phyloP scores from a whole-genome alignment of 2,113 vertebrate genomes.

The Melanerpes formicivorus region DNA sequence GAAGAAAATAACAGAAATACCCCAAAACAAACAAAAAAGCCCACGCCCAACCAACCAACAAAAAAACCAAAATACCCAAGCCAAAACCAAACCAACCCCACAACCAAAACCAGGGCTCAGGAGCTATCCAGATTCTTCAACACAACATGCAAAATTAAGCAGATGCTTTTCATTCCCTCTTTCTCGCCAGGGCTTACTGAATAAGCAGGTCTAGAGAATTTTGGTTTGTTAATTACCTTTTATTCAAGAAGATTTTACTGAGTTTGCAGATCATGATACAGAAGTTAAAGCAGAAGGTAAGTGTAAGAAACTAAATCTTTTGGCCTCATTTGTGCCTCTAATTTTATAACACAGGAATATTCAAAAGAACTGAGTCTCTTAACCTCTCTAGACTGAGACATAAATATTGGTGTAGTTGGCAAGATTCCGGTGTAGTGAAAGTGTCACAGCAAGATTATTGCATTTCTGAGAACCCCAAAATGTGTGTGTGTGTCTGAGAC shows the following conservation, averaged over 20 bases:
- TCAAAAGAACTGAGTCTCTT: no score
- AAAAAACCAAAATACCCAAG: not conserved
- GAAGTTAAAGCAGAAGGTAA: not conserved
- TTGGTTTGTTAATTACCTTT: not conserved
- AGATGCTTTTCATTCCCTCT: not conserved
- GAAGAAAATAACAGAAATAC: not conserved
- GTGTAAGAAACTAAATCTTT: no score
- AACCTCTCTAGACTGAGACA: no score
- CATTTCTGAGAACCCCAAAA: no score
- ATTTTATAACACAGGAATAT: no score
- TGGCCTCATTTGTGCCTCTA: no score
- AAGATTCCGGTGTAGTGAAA: no score
- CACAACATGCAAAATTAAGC: not conserved
- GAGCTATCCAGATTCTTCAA: not conserved
- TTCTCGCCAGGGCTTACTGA: not conserved
- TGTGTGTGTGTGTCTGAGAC: no score
- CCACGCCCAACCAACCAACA: not conserved
- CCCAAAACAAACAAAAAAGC: not conserved
- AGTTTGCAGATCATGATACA: not conserved
- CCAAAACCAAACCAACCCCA: not conserved
- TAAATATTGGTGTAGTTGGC: no score
- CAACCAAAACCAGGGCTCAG: not conserved
- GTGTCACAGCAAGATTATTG: no score
- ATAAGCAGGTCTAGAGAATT: not conserved
- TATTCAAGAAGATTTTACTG: not conserved